Evolutionary conservation across 2,797 vertebrate species (phyloP), one percentile per base, ranked within the genome.

Genomic region (Rhinogobio ventralis): DNA sequence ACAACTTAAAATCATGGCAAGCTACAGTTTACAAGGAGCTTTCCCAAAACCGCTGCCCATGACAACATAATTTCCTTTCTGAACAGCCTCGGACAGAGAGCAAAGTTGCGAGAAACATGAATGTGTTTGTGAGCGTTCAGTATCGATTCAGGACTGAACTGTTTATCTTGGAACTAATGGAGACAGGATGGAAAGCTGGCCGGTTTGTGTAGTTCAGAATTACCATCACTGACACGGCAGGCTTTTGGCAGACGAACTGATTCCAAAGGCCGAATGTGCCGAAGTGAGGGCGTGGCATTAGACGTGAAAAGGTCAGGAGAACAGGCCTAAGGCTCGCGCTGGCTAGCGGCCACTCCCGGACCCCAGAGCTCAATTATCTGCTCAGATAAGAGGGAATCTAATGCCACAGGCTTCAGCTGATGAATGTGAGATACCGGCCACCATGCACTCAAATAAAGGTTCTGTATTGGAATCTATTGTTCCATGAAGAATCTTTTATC

Each of bases 241-340:
- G 69, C 17, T 67, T 51, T 68, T 81, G 75, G 55, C 82, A 67
- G 79, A 49, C n/a, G 3, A 17, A n/a, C 17, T 6, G 14, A 49
- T 82, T 39, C 45, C 53, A 76, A 67, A 85, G 66, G 53, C 66
- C 77, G 68, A 66, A 17, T 19, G 53, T 69, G 42, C 55, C 28
- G 36, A 66, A 45, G 71, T 36, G 68, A 73, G 60, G 33, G 28
- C 39, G 17, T 82, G 87, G 85, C 87, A 83, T 88, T 88, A 71
- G 57, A 68, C 15, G 2, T 19, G 49, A 25, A 84, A 88, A 88
- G 85, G 85, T 84, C 82, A 86, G 73, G 28, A 23, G 42, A 23
- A 81, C 46, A 64, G 30, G 30, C 69, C 87, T 82, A 71, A 76
- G 80, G 84, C 83, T 75, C 23, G 23, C 45, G 20, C 71, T 33